phyloP scores from a whole-genome alignment of 1,140 invertebrate species.

The Hestina assimilis region DNA sequence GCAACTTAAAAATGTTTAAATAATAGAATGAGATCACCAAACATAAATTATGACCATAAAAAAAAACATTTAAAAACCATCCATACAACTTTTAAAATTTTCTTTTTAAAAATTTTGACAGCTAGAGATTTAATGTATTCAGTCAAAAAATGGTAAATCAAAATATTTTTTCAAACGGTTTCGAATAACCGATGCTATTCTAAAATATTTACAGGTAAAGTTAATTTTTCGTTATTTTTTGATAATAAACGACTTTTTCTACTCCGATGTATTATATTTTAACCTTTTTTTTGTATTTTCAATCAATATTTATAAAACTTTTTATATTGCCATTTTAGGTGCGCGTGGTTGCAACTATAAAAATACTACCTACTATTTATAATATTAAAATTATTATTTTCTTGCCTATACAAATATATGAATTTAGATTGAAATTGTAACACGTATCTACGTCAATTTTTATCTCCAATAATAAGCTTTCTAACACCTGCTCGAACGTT shows the following conservation, averaged over 20 bases:
- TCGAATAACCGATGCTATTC: no score
- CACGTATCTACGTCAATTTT: no score
- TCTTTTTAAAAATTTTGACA: neutral
- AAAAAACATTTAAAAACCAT: neutral
- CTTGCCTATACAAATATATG: neutral
- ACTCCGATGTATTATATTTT: neutral
- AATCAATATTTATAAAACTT: neutral
- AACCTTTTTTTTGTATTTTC: slow-evolving; percentile 1
- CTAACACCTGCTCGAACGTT: no score
- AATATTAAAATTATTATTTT: neutral
- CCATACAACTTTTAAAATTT: neutral
- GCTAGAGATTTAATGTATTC: neutral
- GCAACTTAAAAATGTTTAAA: no score
- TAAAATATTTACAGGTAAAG: neutral
- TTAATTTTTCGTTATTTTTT: neutral
- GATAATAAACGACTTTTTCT: neutral
- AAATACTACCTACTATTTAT: slow-evolving; percentile 8
- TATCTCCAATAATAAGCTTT: no score
- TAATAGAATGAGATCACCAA: no score
- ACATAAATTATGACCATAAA: no score
- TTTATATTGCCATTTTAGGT: slow-evolving; percentile 7
- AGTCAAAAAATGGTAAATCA: neutral
- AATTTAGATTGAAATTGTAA: neutral
- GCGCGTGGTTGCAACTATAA: slow-evolving; percentile 13
- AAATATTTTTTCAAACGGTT: neutral